Percentiles rank a stretch among this genome's conserved stretches.
These are phyloP conservation scores for Asarcornis scutulata DNA, from an alignment of 2,113 vertebrate genomes.

Conservation along the genomic window DNA sequence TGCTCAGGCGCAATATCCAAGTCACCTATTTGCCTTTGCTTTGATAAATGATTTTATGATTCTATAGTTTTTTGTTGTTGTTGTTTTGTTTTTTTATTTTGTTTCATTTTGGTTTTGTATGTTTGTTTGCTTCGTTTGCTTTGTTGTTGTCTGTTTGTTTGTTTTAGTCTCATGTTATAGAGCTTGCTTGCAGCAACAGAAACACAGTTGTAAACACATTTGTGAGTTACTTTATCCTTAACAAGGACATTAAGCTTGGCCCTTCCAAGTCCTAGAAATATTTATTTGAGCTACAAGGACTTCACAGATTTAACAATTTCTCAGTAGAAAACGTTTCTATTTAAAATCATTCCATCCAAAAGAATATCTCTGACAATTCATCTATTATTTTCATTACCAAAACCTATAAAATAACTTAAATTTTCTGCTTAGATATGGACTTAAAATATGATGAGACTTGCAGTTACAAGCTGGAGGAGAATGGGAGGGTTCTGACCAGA, in stretches of 20 bases:
- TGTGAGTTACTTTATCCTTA: background rate
- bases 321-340: background rate
- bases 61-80: too few relatives aligned
- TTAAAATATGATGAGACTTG: slow-evolving; percentile 18
- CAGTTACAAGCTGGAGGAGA: background rate
- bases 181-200: background rate
- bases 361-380: background rate
- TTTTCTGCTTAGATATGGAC: slow-evolving; percentile 32
- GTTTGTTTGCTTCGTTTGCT: background rate
- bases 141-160: background rate
- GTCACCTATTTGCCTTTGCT: background rate
- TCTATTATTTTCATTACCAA: slow-evolving; percentile 16
- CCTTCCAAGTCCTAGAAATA: background rate
- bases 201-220: background rate
- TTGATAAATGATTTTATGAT: background rate
- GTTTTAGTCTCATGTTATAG: background rate
- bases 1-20: background rate
- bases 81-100: too few relatives aligned
- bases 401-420: background rate
- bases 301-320: background rate
- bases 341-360: background rate
- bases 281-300: background rate
- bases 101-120: background rate
- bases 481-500: background rate
- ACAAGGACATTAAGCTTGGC: background rate